Evolutionary conservation across 1,140 invertebrate species (phyloP).

Genomic region (Grapholita molesta): DNA sequence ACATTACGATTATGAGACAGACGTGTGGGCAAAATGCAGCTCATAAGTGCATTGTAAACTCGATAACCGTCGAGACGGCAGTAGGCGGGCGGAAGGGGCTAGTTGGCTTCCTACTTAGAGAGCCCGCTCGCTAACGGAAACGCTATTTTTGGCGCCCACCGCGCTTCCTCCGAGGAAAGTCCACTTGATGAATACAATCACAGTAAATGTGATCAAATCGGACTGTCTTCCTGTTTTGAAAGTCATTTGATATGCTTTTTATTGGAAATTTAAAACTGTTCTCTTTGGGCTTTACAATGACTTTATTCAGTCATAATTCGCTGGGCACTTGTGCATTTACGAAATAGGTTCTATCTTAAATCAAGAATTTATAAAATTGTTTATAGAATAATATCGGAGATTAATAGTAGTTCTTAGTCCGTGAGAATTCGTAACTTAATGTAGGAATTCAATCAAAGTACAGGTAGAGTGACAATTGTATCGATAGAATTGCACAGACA

Average conservation of each 20-base stretch:
- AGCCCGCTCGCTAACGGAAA: constrained; percentile 57
- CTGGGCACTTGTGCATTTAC: too few relatives aligned
- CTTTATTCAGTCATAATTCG: too few relatives aligned
- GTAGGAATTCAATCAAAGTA: too few relatives aligned
- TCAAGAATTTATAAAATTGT: too few relatives aligned
- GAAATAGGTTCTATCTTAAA: too few relatives aligned
- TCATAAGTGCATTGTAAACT: constrained; percentile 72
- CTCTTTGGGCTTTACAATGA: too few relatives aligned
- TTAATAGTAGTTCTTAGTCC: too few relatives aligned
- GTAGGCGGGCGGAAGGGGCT: constrained; percentile 71
- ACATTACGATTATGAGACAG: constrained; percentile 52
- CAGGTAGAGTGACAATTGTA: too few relatives aligned
- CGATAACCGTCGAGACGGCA: constrained; percentile 62
- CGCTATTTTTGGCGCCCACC: constrained; percentile 74
- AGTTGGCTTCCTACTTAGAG: constrained; percentile 74
- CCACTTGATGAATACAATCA: constrained; percentile 47
- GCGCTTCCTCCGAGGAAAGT: constrained; percentile 72
- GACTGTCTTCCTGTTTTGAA: background rate
- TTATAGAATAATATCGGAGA: too few relatives aligned
- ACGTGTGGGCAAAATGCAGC: constrained; percentile 62
- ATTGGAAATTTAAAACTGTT: constrained; percentile 1
- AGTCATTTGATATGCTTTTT: background rate
- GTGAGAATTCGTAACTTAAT: too few relatives aligned
- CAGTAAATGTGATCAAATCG: constrained; percentile 34
- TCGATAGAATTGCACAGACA: too few relatives aligned